Conservation (phyloP, 2,888 invertebrate species). For the Cinara cedri region DNA sequence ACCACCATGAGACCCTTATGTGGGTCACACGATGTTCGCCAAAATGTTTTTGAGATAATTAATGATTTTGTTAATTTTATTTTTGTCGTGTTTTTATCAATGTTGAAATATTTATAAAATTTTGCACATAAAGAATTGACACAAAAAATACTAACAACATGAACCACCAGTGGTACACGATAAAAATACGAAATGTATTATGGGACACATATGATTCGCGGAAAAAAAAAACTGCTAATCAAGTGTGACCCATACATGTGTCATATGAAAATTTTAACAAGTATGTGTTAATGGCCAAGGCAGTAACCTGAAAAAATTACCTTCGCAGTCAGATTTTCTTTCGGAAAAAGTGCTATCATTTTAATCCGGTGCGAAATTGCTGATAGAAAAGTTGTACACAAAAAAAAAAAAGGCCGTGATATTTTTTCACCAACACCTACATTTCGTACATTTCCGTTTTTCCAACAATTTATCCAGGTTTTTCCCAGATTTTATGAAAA, state of each 20-base stretch:
- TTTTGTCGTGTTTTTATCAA: constrained; percentile 1
- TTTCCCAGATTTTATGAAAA: no score
- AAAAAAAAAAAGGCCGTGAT: no score
- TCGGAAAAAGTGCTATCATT: no score
- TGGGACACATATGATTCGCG: not conserved
- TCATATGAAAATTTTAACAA: not conserved
- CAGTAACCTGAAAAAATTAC: constrained; percentile 8
- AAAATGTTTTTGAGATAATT: constrained; percentile 16
- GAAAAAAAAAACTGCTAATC: not conserved
- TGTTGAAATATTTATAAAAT: not conserved
- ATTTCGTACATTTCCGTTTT: no score
- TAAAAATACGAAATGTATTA: constrained; percentile 8
- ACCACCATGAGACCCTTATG: constrained; percentile 17
- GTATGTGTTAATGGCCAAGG: not conserved
- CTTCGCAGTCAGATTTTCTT: no score
- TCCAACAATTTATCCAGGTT: no score
- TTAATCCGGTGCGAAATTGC: no score
- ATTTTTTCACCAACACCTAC: no score
- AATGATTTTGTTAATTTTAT: no score
- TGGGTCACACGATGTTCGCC: constrained; percentile 5
- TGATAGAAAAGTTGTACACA: no score
- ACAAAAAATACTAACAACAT: not conserved
- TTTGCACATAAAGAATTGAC: not conserved
- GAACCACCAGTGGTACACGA: not conserved
- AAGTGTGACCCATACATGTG: constrained; percentile 10